Evolutionary conservation across 2,888 invertebrate species (phyloP).

Genomic region (Bimastos eiseni): DNA sequence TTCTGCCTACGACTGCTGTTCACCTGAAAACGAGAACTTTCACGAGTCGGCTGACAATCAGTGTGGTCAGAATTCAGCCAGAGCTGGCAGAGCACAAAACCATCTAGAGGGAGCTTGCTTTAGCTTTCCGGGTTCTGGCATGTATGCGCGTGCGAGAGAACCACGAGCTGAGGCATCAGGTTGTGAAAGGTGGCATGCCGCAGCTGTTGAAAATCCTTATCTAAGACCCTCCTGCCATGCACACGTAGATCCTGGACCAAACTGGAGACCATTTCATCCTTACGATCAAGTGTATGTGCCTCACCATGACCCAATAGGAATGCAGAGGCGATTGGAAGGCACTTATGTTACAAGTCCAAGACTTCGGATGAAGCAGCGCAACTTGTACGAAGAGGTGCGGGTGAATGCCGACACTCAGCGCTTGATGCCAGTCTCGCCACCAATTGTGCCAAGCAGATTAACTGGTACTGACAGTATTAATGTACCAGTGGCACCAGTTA

Average conservation of each 20-base stretch:
- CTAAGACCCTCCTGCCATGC: background rate
- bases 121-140: background rate
- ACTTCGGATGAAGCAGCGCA: slow-evolving; percentile 15
- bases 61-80: background rate
- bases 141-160: background rate
- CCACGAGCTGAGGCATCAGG: background rate
- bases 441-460: background rate
- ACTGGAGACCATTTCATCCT: slow-evolving; percentile 18
- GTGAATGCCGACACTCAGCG: background rate
- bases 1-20: background rate
- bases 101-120: background rate
- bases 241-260: slow-evolving; percentile 5
- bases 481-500: slow-evolving; percentile 3
- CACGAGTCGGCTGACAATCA: background rate
- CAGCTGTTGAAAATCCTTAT: background rate
- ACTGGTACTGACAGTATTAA: background rate
- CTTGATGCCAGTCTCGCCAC: background rate
- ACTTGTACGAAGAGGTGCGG: background rate
- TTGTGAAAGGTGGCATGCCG: background rate
- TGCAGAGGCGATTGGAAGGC: background rate
- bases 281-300: slow-evolving; percentile 9
- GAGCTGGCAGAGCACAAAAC: background rate
- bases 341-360: background rate
- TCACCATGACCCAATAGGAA: slow-evolving; percentile 10
- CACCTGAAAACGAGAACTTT: background rate